phyloP scores from a whole-genome alignment of 2,888 invertebrate genomes.

The Omphaloscelis lunosa region DNA sequence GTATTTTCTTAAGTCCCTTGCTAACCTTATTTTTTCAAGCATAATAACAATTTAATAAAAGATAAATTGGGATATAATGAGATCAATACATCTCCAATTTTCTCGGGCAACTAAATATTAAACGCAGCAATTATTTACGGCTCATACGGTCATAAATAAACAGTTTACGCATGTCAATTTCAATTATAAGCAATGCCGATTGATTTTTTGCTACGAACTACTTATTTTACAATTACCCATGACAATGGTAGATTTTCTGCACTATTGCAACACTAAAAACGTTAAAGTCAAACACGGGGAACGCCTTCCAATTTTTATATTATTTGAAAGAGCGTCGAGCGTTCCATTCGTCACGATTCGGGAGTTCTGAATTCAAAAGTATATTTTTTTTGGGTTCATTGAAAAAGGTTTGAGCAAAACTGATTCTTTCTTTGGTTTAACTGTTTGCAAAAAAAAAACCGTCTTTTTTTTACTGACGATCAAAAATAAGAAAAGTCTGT shows the following conservation, averaged over 20 bases:
- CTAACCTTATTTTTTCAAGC: slow-evolving; percentile 19
- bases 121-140: slow-evolving; percentile 78
- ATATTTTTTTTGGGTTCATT: slow-evolving; percentile 70
- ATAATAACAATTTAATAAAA: slow-evolving; percentile 40
- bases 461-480: not conserved
- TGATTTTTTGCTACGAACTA: slow-evolving; percentile 79
- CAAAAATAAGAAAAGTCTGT: slow-evolving; percentile 15
- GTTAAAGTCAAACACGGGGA: slow-evolving; percentile 85
- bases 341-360: slow-evolving; percentile 82
- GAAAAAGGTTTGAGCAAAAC: slow-evolving; percentile 51
- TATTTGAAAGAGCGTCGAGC: slow-evolving; percentile 75
- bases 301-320: slow-evolving; percentile 86
- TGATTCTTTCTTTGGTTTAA: slow-evolving; percentile 44
- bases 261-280: slow-evolving; percentile 81
- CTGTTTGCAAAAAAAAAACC: slow-evolving; percentile 21
- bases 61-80: slow-evolving; percentile 61
- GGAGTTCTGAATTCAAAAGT: slow-evolving; percentile 79
- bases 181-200: slow-evolving; percentile 76
- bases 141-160: slow-evolving; percentile 77
- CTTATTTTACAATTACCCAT: slow-evolving; percentile 82
- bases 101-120: slow-evolving; percentile 62
- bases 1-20: not conserved
- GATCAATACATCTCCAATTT: slow-evolving; percentile 66
- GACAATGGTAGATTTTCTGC: slow-evolving; percentile 81
- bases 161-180: slow-evolving; percentile 77